These are phyloP conservation scores for Allobates femoralis DNA, from an alignment of 2,797 vertebrate species.

Conservation along the genomic window DNA sequence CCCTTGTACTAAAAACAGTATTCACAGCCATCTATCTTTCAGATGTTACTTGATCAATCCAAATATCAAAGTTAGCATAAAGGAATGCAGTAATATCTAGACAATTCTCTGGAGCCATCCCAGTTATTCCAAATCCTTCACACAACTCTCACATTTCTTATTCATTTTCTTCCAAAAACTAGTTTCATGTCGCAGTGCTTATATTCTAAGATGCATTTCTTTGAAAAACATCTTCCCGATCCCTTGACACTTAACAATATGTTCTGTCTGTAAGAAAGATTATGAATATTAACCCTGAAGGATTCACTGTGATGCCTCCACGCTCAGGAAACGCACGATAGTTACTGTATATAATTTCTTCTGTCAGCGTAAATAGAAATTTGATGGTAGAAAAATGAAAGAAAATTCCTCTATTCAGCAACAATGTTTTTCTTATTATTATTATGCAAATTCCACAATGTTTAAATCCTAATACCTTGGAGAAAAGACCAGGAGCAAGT, in stretches of 20 bases:
- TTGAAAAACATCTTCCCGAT: conserved; percentile 47
- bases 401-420: not conserved
- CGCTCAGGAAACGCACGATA: not conserved
- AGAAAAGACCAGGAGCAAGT: not conserved
- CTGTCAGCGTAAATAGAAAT: conserved; percentile 15
- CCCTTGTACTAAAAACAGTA: not conserved
- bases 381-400: not conserved
- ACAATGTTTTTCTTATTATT: not conserved
- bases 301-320: conserved; percentile 14
- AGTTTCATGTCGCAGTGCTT: conserved; percentile 55
- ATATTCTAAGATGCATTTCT: conserved; percentile 39
- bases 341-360: conserved; percentile 13
- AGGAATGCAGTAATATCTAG: conserved; percentile 29
- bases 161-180: conserved; percentile 53
- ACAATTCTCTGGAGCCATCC: conserved; percentile 40
- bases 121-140: conserved; percentile 43
- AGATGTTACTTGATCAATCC: conserved; percentile 36
- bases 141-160: conserved; percentile 46
- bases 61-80: conserved; percentile 43
- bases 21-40: conserved; percentile 19
- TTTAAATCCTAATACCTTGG: not conserved
- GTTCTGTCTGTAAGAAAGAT: conserved; percentile 52
- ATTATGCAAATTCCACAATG: not conserved
- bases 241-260: conserved; percentile 57
- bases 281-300: conserved; percentile 56